Conservation (phyloP, 2,888 invertebrate species). For the Aelia acuminata region DNA sequence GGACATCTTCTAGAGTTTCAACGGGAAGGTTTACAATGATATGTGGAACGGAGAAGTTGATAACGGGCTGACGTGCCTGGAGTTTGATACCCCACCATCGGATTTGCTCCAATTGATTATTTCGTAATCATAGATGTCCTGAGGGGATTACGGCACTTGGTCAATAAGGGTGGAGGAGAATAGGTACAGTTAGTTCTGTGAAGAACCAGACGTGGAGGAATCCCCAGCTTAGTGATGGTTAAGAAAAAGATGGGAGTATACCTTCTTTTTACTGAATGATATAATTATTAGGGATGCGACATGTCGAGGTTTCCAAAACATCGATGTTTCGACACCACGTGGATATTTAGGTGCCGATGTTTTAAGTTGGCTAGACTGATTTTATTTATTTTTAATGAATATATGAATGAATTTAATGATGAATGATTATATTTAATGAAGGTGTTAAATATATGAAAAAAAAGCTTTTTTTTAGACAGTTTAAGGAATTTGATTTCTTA, state of each 20-base stretch:
- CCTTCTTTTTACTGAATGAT: background rate
- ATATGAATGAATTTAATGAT: too few species aligned
- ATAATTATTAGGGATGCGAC: background rate
- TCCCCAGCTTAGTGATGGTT: background rate
- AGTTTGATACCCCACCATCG: constrained; percentile 24
- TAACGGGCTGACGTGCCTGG: constrained; percentile 6
- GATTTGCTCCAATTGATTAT: constrained; percentile 44
- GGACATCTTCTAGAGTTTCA: background rate
- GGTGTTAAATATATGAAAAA: too few species aligned
- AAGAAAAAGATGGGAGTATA: background rate
- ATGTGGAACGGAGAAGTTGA: constrained; percentile 27
- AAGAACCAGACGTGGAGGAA: constrained; percentile 34
- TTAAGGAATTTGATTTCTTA: too few species aligned
- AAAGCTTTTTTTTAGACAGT: too few species aligned
- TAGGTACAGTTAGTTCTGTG: constrained; percentile 29
- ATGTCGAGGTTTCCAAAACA: too few species aligned
- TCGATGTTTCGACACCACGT: too few species aligned
- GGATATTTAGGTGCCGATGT: too few species aligned
- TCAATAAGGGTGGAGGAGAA: constrained; percentile 3
- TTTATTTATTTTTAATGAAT: too few species aligned
- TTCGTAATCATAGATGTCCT: constrained; percentile 31
- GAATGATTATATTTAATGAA: too few species aligned
- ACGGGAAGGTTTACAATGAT: background rate
- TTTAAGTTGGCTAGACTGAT: too few species aligned
- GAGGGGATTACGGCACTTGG: constrained; percentile 20